Base-by-base conservation (phyloP, 1,140 invertebrate genomes). In the Ephestia elutella region DNA sequence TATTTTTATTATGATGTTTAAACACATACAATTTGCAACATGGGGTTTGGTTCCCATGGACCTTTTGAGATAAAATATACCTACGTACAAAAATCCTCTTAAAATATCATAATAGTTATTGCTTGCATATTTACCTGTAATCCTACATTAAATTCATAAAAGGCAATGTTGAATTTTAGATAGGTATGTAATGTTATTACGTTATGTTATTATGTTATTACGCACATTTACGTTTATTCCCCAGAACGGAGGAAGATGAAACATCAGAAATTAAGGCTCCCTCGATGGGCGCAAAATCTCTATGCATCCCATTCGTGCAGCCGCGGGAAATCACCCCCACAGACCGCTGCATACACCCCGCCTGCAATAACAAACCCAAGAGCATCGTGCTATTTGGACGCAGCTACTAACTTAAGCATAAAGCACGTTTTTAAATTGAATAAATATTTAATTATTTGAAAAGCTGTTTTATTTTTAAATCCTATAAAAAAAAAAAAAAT, bases 221-320 rank as follows among this genome's bases (percentile, higher is more conserved):
- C n/a, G n/a, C n/a, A n/a, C n/a, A n/a, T n/a, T n/a, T n/a, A n/a
- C n/a, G n/a, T n/a, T 44, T 44, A 15, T 15, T 17, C 38, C 38
- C 10, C 58, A 87, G 84, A 63, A 83, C 65, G 21, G 83, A 88
- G n/a, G 86, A 86, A 50, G 86, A 88, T 51, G 62, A 74, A 8
- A 78, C 74, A 13, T 68, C 70, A 9, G 86, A 86, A n/a, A 75
- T 78, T 10, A 86, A 84, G 57, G 82, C 65, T 44, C 96, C 98
- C 18, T 93, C 97, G 0, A 99, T 99, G 98, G 99, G 99, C 32
- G 99, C 98, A 5, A 99, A 99, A 87, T 95, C 96, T 19, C 90
- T 99, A 0, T 99, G 98, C 84, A 98, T 99, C 75, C 98, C 99
- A 10, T 96, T 99, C 78, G 90, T 97, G 20, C 98, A 99, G 78